phyloP scores from a whole-genome alignment of 2,888 invertebrate species.

The Carcina quercana region DNA sequence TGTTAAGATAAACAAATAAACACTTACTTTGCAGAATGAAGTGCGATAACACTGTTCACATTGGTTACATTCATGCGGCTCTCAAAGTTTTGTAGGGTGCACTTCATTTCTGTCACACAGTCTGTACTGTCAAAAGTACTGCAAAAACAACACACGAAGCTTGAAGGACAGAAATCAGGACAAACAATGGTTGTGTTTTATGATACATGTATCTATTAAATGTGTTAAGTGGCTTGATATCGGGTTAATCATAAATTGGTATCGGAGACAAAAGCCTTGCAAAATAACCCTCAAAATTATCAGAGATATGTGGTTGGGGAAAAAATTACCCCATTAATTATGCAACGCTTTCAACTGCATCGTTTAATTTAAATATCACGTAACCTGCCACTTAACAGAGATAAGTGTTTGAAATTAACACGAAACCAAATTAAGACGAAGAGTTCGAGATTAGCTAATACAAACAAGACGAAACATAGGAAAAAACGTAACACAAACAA shows the following conservation, averaged over 20 bases:
- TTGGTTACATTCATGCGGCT: constrained; percentile 67
- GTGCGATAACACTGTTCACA: constrained; percentile 61
- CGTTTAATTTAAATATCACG: too few species aligned
- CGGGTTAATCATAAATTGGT: too few species aligned
- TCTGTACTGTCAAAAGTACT: constrained; percentile 73
- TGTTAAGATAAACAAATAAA: constrained; percentile 21
- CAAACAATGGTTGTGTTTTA: too few species aligned
- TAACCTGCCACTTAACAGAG: too few species aligned
- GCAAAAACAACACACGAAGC: constrained; percentile 66
- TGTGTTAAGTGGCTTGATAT: too few species aligned
- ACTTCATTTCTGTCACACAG: constrained; percentile 54
- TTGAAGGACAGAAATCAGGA: constrained; percentile 24
- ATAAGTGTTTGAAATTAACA: too few species aligned
- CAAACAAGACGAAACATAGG: constrained; percentile 15
- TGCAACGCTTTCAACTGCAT: too few species aligned
- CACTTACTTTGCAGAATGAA: constrained; percentile 66
- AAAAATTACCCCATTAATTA: too few species aligned
- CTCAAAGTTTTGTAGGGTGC: constrained; percentile 66
- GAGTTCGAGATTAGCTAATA: background rate
- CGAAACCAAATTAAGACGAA: background rate
- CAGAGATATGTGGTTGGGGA: too few species aligned
- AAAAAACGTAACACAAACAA: constrained; percentile 20
- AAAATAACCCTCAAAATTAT: too few species aligned
- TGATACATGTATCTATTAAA: too few species aligned
- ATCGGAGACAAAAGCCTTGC: too few species aligned